Conservation (phyloP, 2,888 invertebrate genomes). For the Endomychus coccineus region DNA sequence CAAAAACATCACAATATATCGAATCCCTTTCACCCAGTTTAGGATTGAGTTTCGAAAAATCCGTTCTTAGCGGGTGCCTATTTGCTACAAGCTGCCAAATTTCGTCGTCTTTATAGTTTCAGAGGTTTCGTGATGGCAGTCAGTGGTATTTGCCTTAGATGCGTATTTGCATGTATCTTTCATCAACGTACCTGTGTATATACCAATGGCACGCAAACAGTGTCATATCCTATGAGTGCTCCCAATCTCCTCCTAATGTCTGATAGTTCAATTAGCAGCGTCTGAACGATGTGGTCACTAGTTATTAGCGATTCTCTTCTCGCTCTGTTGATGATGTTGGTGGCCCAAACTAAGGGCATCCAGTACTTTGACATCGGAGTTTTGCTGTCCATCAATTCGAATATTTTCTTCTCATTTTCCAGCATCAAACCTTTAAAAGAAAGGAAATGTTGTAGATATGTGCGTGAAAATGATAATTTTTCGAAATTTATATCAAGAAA, state of each 20-base stretch:
- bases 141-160: too few relatives aligned
- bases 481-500: too few relatives aligned
- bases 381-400: conserved; percentile 83
- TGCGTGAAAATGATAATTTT: too few relatives aligned
- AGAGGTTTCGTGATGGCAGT: too few relatives aligned
- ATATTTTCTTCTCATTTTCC: conserved; percentile 85
- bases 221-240: conserved; percentile 82
- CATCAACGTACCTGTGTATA: conserved; percentile 73
- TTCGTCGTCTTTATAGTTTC: too few relatives aligned
- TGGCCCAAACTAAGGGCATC: conserved; percentile 92
- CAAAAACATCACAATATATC: too few relatives aligned
- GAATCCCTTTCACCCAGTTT: too few relatives aligned
- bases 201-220: conserved; percentile 85
- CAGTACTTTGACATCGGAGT: conserved; percentile 88
- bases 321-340: conserved; percentile 83
- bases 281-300: conserved; percentile 89
- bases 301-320: conserved; percentile 76
- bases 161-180: neutral
- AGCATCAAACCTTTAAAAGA: conserved; percentile 76
- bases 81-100: too few relatives aligned
- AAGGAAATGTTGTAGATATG: too few relatives aligned
- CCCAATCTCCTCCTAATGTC: conserved; percentile 79
- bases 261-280: conserved; percentile 79
- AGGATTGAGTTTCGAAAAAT: too few relatives aligned
- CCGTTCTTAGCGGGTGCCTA: too few relatives aligned